Percentiles rank a stretch among this genome's conserved stretches.
These are phyloP conservation scores for Zenarchopterus dispar DNA, from an alignment of 2,797 vertebrate species.

Conservation along the genomic window DNA sequence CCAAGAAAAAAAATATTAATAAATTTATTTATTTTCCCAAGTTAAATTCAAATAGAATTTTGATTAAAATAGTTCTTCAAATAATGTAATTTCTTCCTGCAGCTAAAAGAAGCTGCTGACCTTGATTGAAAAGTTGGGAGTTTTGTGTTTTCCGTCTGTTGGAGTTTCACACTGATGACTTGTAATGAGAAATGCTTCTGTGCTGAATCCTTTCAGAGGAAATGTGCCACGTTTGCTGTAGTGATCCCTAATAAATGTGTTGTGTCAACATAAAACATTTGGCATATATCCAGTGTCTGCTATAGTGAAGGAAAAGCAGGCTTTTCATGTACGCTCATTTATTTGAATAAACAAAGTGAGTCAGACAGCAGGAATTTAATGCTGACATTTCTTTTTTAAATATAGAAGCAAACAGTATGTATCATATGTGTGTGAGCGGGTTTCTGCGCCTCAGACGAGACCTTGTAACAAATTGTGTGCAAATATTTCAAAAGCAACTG, in stretches of 20 bases:
- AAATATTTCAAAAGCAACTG: too few relatives aligned
- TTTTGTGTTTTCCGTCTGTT: background rate
- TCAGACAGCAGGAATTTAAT: background rate
- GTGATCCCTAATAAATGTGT: conserved; percentile 2
- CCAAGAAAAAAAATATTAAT: background rate
- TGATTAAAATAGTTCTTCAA: too few relatives aligned
- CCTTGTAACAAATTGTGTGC: too few relatives aligned
- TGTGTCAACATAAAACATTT: conserved; percentile 3
- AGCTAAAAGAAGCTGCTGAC: too few relatives aligned
- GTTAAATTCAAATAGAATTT: too few relatives aligned
- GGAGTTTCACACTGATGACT: background rate
- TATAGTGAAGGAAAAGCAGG: background rate
- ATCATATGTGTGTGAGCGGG: background rate
- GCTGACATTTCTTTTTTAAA: background rate
- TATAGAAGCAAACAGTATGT: background rate
- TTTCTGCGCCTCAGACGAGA: background rate
- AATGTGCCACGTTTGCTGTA: background rate
- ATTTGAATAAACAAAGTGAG: background rate
- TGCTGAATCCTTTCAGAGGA: background rate
- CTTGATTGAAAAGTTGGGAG: background rate
- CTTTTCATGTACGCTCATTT: background rate
- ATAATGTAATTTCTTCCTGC: too few relatives aligned
- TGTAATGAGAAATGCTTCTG: background rate
- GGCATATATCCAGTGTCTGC: background rate
- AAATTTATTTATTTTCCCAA: background rate